Conservation (phyloP, 2,797 vertebrate species). For the Allobates femoralis region DNA sequence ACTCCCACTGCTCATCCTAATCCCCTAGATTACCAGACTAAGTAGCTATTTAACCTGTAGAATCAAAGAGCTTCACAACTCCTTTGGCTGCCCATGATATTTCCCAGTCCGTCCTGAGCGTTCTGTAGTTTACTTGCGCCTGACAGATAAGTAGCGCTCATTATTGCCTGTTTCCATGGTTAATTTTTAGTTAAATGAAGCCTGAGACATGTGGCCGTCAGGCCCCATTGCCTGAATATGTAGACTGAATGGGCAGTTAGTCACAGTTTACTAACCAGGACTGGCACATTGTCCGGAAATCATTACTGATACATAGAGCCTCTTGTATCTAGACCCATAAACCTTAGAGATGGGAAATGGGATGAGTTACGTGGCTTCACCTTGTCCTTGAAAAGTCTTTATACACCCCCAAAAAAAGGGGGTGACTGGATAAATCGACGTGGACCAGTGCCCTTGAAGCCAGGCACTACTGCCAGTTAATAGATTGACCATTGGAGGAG, state of each 20-base stretch:
- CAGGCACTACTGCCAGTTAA: no score
- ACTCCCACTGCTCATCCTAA: background rate
- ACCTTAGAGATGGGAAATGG: background rate
- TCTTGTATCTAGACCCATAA: background rate
- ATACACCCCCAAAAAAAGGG: no score
- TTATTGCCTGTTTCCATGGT: background rate
- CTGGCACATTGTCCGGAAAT: no score
- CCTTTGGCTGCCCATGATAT: background rate
- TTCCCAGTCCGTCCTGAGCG: background rate
- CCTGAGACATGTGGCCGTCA: constrained; percentile 5
- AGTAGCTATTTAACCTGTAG: background rate
- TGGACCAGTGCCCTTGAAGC: no score
- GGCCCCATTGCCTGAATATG: constrained; percentile 19
- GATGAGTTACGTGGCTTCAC: no score
- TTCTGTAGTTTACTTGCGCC: background rate
- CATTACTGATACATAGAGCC: background rate
- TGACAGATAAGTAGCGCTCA: background rate
- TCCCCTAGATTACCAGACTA: background rate
- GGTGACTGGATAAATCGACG: no score
- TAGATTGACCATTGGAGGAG: no score
- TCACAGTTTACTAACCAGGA: background rate
- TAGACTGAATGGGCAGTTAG: background rate
- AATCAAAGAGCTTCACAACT: background rate
- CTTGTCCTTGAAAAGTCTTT: background rate
- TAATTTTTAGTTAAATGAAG: constrained; percentile 11